Conservation (phyloP, 1,140 invertebrate genomes). For the Hylaeus anthracinus region DNA sequence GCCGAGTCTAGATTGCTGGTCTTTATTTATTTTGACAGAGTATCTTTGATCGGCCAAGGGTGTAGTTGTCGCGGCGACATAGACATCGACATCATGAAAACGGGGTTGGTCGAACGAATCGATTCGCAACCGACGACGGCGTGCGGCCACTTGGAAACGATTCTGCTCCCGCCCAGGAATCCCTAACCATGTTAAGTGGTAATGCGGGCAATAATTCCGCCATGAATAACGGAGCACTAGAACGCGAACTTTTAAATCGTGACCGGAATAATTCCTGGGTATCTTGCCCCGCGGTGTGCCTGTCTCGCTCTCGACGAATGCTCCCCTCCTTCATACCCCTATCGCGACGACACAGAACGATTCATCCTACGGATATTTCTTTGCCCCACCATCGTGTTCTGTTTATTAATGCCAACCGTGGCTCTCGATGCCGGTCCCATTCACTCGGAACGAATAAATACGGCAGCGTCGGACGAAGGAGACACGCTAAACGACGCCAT, state of each 20-base stretch:
- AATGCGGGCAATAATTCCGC: constrained; percentile 58
- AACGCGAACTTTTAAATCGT: constrained; percentile 58
- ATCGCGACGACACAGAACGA: not conserved
- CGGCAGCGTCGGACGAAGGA: not conserved
- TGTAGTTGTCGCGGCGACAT: constrained; percentile 6
- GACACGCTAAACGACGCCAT: too few relatives aligned
- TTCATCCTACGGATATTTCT: constrained; percentile 12
- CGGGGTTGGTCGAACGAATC: constrained; percentile 49
- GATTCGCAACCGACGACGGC: constrained; percentile 38
- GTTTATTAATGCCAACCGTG: constrained; percentile 8
- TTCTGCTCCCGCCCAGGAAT: constrained; percentile 50
- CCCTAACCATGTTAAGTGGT: constrained; percentile 62
- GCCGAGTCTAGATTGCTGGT: too few relatives aligned
- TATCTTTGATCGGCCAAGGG: too few relatives aligned
- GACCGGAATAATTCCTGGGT: constrained; percentile 38
- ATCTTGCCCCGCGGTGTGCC: not conserved
- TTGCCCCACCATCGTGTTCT: not conserved
- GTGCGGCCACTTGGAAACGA: constrained; percentile 51
- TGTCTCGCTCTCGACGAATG: not conserved
- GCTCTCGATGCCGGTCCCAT: not conserved
- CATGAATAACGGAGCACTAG: constrained; percentile 54
- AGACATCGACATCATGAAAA: constrained; percentile 24
- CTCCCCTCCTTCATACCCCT: too few relatives aligned
- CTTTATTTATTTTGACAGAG: too few relatives aligned
- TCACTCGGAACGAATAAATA: not conserved